Evolutionary conservation across 2,888 invertebrate genomes (phyloP).

Genomic region (Platypus cylindrus): DNA sequence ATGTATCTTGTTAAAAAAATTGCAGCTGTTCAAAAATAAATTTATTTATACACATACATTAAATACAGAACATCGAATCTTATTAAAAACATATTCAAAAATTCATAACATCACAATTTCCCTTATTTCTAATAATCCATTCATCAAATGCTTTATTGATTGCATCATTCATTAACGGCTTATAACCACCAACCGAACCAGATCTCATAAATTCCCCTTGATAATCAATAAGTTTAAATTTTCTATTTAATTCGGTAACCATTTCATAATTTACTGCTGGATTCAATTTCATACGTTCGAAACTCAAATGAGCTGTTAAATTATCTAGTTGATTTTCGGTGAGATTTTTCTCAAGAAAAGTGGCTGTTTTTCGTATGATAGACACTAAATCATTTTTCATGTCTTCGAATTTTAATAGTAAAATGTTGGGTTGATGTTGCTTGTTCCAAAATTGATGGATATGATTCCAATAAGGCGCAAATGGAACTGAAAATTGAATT

Average conservation of each 20-base stretch:
- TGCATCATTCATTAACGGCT: constrained; percentile 51
- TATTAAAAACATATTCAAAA: not conserved
- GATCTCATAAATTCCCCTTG: constrained; percentile 36
- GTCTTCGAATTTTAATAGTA: constrained; percentile 25
- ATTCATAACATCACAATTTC: constrained; percentile 42
- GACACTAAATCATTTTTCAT: constrained; percentile 20
- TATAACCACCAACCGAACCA: constrained; percentile 33
- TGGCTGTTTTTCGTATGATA: constrained; percentile 17
- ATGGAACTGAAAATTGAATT: constrained; percentile 22
- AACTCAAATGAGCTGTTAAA: constrained; percentile 22
- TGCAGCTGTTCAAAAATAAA: too few species aligned
- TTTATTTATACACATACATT: too few species aligned
- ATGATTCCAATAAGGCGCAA: constrained; percentile 28
- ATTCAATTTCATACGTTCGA: constrained; percentile 41
- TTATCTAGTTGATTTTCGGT: constrained; percentile 17
- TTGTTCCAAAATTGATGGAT: constrained; percentile 22
- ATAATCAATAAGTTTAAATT: constrained; percentile 25
- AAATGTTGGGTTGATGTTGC: constrained; percentile 20
- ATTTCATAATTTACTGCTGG: constrained; percentile 40
- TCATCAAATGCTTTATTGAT: constrained; percentile 56
- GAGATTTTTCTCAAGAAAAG: constrained; percentile 19
- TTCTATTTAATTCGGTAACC: constrained; percentile 28
- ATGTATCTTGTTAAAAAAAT: too few species aligned
- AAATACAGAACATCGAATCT: too few species aligned
- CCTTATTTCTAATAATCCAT: constrained; percentile 50